Evolutionary conservation across 2,888 invertebrate genomes (phyloP), one percentile per base, ranked within the genome.

Genomic region (Idaea biselata): DNA sequence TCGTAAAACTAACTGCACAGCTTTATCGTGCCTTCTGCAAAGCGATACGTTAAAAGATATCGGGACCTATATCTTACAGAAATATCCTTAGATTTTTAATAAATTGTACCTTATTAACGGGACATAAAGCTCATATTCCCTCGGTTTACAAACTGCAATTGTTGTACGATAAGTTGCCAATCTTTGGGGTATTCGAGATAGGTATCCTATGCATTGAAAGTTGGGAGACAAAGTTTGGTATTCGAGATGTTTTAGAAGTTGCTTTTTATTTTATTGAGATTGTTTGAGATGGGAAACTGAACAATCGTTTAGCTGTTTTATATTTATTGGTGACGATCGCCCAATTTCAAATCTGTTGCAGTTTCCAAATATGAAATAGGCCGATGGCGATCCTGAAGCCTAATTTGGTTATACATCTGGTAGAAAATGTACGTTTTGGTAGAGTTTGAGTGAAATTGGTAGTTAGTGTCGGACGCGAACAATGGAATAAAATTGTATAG

Each of bases 221-320:
- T 56, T 56, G 18, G 6, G 16, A 17, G 56, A 7, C 17, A 56
- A 14, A 18, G 18, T 18, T 56, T 56, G 56, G 11, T 18, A 16
- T 55, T 6, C 16, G 16, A 55, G 17, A 17, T 55, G 55, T 16
- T 55, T 16, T 55, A 17, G n/a, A 3, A 55, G 55, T 16, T 16
- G n/a, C 17, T 64, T 67, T 64, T 67, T 67, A 67, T 67, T 64
- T 67, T 67, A 62, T 60, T 55, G 16, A 61, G 63, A 64, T 61
- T 63, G 44, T 44, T 44, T 14, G 6, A 3, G 44, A 44, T 8
- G 14, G 14, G 14, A 14, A 1, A 11, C 14, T 44, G 3, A 2
- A 8, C 0, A 14, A 44, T 44, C 14, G 8, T 33, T 33, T 33
- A 8, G 62, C 59, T 64, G 64, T 25, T 25, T n/a, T 25, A 25